phyloP scores from a whole-genome alignment of 2,888 invertebrate genomes.

The Muschampia plurimacula region DNA sequence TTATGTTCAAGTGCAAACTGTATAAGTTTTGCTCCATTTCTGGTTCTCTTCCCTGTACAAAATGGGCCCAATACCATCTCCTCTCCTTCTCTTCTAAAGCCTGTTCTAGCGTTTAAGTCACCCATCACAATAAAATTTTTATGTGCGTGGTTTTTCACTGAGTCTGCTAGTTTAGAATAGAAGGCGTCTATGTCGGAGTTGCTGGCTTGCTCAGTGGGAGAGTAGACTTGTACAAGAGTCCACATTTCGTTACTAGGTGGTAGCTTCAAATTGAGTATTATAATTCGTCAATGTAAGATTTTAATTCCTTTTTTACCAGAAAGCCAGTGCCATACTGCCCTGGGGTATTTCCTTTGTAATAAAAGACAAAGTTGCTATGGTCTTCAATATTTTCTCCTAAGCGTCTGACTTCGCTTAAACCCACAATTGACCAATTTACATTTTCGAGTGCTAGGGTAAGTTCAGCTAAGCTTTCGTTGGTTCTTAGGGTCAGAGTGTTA shows the following conservation, averaged over 20 bases:
- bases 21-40: constrained; percentile 42
- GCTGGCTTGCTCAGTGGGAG: constrained; percentile 35
- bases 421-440: constrained; percentile 48
- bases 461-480: too few relatives aligned
- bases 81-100: background rate
- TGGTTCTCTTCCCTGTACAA: constrained; percentile 39
- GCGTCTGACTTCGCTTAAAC: constrained; percentile 46
- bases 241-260: constrained; percentile 29
- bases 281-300: constrained; percentile 41
- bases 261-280: constrained; percentile 41
- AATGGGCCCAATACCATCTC: constrained; percentile 40
- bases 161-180: too few relatives aligned
- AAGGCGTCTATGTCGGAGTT: too few relatives aligned
- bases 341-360: constrained; percentile 34
- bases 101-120: too few relatives aligned
- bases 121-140: too few relatives aligned
- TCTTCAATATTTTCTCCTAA: constrained; percentile 48
- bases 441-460: constrained; percentile 41
- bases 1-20: constrained; percentile 39
- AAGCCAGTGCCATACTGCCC: too few relatives aligned
- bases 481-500: too few relatives aligned
- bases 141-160: too few relatives aligned
- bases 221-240: constrained; percentile 41
- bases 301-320: too few relatives aligned
- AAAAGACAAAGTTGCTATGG: constrained; percentile 22